Base-by-base conservation (phyloP, 2,797 vertebrate species). In the Mormyrus hasselquistii region DNA sequence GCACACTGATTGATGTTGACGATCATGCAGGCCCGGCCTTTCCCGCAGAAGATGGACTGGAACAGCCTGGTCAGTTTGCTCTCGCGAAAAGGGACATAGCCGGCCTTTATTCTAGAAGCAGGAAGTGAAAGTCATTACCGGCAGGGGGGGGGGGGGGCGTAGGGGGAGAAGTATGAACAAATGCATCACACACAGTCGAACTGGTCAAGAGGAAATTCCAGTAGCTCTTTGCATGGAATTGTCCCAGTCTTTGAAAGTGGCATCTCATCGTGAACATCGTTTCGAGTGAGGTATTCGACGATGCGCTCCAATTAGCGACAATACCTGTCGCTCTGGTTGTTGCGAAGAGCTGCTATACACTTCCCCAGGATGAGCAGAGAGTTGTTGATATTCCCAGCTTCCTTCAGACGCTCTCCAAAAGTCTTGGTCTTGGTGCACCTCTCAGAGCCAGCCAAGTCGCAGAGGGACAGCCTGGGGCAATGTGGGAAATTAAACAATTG, bases 341-440 rank as follows among this genome's bases (percentile, higher is more conserved):
- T 96, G 41, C 97, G 96, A 3, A 98, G 89, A 0, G 96, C 97
- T 22, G 94, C 95, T 91, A 99, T 97, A 90, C 97, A 98, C 91
- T 98, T 99, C 73, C 97, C 98, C 92, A 99, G 95, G 88, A 97
- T 98, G 88, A 98, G 96, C 90, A 98, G 95, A 2, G 98, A 98
- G 91, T 96, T 98, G 93, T 98, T 99, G 22, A 99, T 98, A 92
- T 97, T 98, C 10, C 96, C 97, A 0, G 98, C 97, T 93, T 99
- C 98, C 92, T 97, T 98, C 19, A 99, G 94, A 87, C 97, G 93
- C 25, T 98, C 97, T 29, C 97, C 97, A 85, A 97, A 96, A 0
- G 97, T 97, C 59, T 97, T 96, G 0, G 97, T 96, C 94, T 97
- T 98, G 93, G 97, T 97, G 92, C 97, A 98, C 90, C 97, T 92